Evolutionary conservation across 2,888 invertebrate species (phyloP).

Genomic region (Drosophila antonietae): DNA sequence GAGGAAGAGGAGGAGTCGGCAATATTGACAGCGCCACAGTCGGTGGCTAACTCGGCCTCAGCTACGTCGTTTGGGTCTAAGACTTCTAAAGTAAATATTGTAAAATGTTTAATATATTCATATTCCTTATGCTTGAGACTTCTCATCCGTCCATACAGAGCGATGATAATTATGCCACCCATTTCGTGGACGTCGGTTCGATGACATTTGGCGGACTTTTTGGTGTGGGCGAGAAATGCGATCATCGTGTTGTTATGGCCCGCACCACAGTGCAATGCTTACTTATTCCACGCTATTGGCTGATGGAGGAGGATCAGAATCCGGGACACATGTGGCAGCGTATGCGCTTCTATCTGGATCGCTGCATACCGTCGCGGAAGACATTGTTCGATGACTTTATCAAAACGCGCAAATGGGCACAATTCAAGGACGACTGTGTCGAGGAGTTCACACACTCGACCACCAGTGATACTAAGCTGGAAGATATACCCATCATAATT

Average conservation of each 20-base stretch:
- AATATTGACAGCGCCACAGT: slow-evolving; percentile 9
- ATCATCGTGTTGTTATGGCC: slow-evolving; percentile 89
- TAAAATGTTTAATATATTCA: background rate
- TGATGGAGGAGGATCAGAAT: slow-evolving; percentile 86
- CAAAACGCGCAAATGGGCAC: slow-evolving; percentile 80
- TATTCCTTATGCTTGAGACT: background rate
- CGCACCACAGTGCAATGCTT: slow-evolving; percentile 88
- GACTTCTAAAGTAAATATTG: background rate
- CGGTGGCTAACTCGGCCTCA: background rate
- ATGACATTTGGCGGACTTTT: slow-evolving; percentile 85
- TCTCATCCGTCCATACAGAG: background rate
- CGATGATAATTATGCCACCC: slow-evolving; percentile 53
- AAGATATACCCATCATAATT: slow-evolving; percentile 83
- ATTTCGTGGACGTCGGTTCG: slow-evolving; percentile 83
- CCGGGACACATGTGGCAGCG: slow-evolving; percentile 84
- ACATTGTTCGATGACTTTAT: slow-evolving; percentile 79
- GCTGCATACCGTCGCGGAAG: slow-evolving; percentile 81
- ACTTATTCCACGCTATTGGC: slow-evolving; percentile 89
- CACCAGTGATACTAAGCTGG: slow-evolving; percentile 74
- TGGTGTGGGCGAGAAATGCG: slow-evolving; percentile 89
- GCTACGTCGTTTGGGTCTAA: rapidly evolving
- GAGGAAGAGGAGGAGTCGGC: slow-evolving; percentile 17
- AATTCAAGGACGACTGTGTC: slow-evolving; percentile 74
- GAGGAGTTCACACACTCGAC: slow-evolving; percentile 47
- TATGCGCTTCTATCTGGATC: slow-evolving; percentile 79